Evolutionary conservation across 2,113 vertebrate species (phyloP), one percentile per base, ranked within the genome.

Genomic region (Cavia aperea): DNA sequence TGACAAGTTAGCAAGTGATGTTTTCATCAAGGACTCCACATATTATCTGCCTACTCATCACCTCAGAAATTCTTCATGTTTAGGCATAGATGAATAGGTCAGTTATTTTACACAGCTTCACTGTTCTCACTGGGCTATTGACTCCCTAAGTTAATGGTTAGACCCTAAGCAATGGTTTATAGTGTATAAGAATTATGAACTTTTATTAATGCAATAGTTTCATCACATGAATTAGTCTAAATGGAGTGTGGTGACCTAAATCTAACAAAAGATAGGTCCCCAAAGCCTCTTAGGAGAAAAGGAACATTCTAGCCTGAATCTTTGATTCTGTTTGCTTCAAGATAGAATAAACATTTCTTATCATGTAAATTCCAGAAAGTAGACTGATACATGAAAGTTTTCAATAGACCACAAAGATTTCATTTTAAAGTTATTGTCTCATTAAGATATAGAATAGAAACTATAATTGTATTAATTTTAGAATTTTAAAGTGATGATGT

Each of bases 151-250:
- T 73, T 83, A 89, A 91, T 13, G 82, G 4, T 56, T 78, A 91
- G 83, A 39, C 18, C 46, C 51, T 91, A 83, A 92, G 75, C 39
- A 89, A 21, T 66, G 39, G 16, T 70, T 92, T 73, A 89, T 26
- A 62, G 33, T 88, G 33, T 36, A 88, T 82, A 51, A 58, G 63
- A 95, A 78, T 91, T 51, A 82, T 86, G 39, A 86, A 84, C n/a
- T 95, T 92, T 82, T 63, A 91, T 89, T 78, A 89, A 72, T 83
- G 29, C 56, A 65, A 70, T 16, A 65, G 33, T 91, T 89, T 91
- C 6, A 72, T 86, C 60, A 77, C n/a, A 88, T 49, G 46, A 85
- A 77, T 93, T 73, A 86, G 39, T 83, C 62, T 89, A 93, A 95
- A 62, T 78, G 36, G 31, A 89, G 39, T 39, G 24, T 26, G 73